Base-by-base conservation (phyloP, 2,797 vertebrate genomes). In the Falco biarmicus region DNA sequence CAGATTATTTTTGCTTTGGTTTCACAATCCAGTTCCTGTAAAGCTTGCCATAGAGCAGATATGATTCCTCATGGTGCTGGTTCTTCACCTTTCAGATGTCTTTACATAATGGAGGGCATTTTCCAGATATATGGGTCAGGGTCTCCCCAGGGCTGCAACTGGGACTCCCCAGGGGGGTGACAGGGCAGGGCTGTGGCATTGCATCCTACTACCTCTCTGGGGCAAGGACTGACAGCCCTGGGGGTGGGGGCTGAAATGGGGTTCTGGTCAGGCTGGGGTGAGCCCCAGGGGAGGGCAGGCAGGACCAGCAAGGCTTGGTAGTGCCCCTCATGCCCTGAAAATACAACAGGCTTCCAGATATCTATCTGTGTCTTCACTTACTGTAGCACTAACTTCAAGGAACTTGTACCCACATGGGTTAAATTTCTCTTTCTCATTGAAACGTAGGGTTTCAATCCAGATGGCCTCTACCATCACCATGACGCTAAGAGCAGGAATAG, bases 81-180 rank as follows among this genome's bases (percentile, higher is more conserved):
- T 84, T 57, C 63, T 56, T 78, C 39, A 29, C 13, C 19, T 65
- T 63, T 57, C 18, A 34, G 22, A 32, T 74, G 84, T 70, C 54
- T 63, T 81, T 47, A 34, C 14, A 13, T 54, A 48, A 22, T 20
- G 24, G 43, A 89, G 19, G 20, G 6, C 18, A 43, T 31, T 21
- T 77, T 75, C 45, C 5, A 3, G 32, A n/a, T 10, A 6, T 2
- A 26, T 3, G 17, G 29, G 32, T 32, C 34, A 39, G 34, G 18
- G n/a, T 70, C n/a, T 63, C 34, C 43, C 24, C 63, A 59, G 39
- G 15, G 41, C 26, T 3, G 1, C 28, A 70, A 39, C 39, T 39
- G 54, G 39, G 24, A 11, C 5, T 10, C 41, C 32, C 17, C 4
- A 1, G 7, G 3, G 6, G 9, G 3, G 4, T 50, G 68, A 37